phyloP scores from a whole-genome alignment of 2,113 vertebrate species.

The Chionomys nivalis region DNA sequence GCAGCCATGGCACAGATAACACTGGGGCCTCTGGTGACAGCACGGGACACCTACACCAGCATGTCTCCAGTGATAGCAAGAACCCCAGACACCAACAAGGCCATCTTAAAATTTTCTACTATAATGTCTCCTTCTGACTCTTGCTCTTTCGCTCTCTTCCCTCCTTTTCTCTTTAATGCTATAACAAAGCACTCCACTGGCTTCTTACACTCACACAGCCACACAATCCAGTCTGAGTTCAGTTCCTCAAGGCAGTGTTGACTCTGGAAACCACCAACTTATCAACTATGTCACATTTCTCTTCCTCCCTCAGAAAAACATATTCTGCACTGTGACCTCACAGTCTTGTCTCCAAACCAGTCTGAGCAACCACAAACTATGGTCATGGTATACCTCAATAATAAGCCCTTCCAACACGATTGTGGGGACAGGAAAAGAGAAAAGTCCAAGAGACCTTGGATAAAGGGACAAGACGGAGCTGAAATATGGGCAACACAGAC shows the following conservation, averaged over 20 bases:
- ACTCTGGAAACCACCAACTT: not conserved
- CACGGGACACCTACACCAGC: not conserved
- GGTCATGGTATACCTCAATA: not conserved
- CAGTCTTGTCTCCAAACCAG: not conserved
- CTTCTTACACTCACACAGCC: not conserved
- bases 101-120: not conserved
- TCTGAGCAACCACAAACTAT: too few species aligned
- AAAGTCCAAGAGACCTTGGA: not conserved
- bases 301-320: not conserved
- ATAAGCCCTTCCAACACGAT: not conserved
- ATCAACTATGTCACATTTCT: not conserved
- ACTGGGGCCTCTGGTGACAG: not conserved
- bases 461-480: not conserved
- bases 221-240: too few species aligned
- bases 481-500: not conserved
- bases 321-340: not conserved
- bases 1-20: not conserved
- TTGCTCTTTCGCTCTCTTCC: too few species aligned
- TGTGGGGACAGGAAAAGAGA: not conserved
- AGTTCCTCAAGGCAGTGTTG: not conserved
- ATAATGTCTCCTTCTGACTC: not conserved
- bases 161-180: not conserved
- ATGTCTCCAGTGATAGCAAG: not conserved
- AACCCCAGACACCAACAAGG: not conserved
- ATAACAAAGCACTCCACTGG: not conserved